phyloP scores from a whole-genome alignment of 2,113 vertebrate species.

The Macrotis lagotis region DNA sequence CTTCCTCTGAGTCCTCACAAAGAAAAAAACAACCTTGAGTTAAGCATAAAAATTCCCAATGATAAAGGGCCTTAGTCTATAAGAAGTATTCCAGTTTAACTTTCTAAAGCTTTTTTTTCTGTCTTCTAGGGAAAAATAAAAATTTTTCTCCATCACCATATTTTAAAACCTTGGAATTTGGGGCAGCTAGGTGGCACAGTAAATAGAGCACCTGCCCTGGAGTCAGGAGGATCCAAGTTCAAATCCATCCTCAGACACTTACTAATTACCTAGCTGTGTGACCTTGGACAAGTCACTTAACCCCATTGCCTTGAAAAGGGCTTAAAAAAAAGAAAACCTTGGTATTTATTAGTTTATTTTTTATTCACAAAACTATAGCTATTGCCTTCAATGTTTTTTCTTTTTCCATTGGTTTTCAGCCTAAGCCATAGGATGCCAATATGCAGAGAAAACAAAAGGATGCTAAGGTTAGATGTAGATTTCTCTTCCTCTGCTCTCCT shows the following conservation, averaged over 20 bases:
- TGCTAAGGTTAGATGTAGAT: neutral
- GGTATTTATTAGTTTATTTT: neutral
- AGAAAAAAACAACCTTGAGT: neutral
- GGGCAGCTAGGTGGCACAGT: too few species aligned
- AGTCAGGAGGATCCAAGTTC: too few species aligned
- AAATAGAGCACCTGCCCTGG: too few species aligned
- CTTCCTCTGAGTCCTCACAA: neutral
- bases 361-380: neutral
- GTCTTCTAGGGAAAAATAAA: neutral
- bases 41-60: neutral
- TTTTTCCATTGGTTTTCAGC: neutral
- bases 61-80: neutral
- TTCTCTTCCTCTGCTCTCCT: neutral
- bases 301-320: too few species aligned
- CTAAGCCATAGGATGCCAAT: neutral
- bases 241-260: too few species aligned
- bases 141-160: neutral
- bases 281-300: too few species aligned
- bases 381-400: neutral
- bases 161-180: neutral
- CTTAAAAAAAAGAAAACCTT: too few species aligned
- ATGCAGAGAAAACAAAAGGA: neutral
- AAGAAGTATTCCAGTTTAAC: neutral
- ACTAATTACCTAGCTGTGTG: too few species aligned
- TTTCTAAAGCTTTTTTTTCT: neutral